Evolutionary conservation across 2,797 vertebrate species (phyloP).

Genomic region (Leucoraja ocellata): DNA sequence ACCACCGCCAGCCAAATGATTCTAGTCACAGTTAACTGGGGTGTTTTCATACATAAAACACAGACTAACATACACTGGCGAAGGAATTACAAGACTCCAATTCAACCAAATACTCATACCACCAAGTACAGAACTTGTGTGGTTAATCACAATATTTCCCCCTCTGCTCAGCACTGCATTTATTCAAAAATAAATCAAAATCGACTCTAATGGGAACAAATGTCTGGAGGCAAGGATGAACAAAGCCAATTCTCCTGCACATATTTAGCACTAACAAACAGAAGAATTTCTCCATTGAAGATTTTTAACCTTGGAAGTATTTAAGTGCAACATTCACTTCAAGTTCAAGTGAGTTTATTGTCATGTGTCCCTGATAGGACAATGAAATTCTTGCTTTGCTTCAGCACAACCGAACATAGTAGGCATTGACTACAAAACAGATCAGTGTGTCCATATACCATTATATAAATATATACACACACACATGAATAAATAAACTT

Average conservation of each 20-base stretch:
- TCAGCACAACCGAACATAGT: too few species aligned
- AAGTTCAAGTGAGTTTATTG: too few species aligned
- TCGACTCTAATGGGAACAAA: too few species aligned
- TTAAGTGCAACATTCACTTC: background rate
- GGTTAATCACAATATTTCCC: background rate
- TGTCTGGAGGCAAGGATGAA: too few species aligned
- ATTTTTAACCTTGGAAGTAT: background rate
- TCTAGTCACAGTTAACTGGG: conserved; percentile 40
- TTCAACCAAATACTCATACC: background rate
- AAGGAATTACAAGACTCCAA: background rate
- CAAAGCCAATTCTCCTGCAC: too few species aligned
- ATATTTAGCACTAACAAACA: background rate
- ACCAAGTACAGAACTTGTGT: background rate
- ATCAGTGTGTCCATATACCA: too few species aligned
- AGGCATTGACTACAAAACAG: too few species aligned
- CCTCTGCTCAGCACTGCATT: background rate
- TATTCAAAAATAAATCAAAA: background rate
- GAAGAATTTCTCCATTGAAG: too few species aligned
- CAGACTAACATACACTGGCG: background rate
- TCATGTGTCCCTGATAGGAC: too few species aligned
- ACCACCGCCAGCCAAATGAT: conserved; percentile 60
- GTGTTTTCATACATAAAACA: background rate
- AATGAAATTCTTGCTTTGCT: too few species aligned
- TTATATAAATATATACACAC: too few species aligned
- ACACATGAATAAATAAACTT: background rate